Evolutionary conservation across 1,140 invertebrate species (phyloP), one percentile per base, ranked within the genome.

Genomic region (Papilio xuthus): DNA sequence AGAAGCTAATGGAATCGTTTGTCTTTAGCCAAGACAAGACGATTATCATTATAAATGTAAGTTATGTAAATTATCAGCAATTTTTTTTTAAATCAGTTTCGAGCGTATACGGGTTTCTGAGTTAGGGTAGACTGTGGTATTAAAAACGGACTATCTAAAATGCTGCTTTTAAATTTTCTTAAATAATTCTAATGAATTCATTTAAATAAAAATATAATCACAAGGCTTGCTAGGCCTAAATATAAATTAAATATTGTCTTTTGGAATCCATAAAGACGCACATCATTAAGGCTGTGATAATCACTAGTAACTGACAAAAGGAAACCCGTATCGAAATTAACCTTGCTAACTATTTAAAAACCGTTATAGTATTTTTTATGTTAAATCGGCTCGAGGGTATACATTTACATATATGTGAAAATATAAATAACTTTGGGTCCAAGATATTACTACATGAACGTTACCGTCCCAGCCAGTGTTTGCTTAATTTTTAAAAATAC

Each of bases 211-310:
- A n/a, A 23, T 26, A 26, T 3, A 60, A 80, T 80, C 82, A 71
- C 77, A 81, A 84, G 79, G 83, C 78, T 79, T 81, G 80, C 70
- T 74, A 80, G 42, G 70, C 44, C 44, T 44, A 60, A 41, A 70
- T 77, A 28, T 83, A 83, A 78, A 80, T 18, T 80, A 74, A 86
- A 81, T 88, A 84, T 86, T 81, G 79, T 80, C 63, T 47, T 78
- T 70, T 82, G 82, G 84, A 82, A 83, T 79, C 79, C 78, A 81
- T 42, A 79, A 78, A 87, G 80, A 85, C 88, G 91, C 92, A 90
- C 91, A 93, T 92, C 88, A 92, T 90, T 78, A 82, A 83, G 92
- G 92, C 92, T 93, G 92, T 93, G 92, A 93, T 92, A 92, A 86
- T 82, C 86, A 86, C 84, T 84, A 82, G 81, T 80, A 73, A 28